These are phyloP conservation scores for Brachypterus glaber DNA, from an alignment of 2,888 invertebrate genomes.

Conservation along the genomic window DNA sequence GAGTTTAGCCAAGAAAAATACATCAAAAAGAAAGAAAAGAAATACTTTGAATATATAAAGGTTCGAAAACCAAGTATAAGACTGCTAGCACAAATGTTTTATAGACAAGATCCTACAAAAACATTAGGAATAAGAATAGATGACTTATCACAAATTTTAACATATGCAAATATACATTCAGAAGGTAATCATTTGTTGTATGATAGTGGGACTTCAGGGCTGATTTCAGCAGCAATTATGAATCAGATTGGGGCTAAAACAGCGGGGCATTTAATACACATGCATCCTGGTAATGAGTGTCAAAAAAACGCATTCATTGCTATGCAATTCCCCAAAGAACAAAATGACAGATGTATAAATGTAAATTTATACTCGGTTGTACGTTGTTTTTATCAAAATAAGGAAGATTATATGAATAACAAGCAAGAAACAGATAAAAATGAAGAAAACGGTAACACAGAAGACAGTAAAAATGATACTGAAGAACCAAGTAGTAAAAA, in stretches of 20 bases:
- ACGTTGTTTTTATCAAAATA: constrained; percentile 55
- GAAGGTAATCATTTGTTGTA: constrained; percentile 72
- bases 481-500: constrained; percentile 16
- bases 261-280: constrained; percentile 56
- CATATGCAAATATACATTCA: constrained; percentile 69
- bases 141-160: constrained; percentile 79
- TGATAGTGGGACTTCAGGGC: constrained; percentile 80
- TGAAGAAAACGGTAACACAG: too few relatives aligned
- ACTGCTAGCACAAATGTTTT: constrained; percentile 76
- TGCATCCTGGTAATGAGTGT: constrained; percentile 73
- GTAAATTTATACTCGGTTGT: constrained; percentile 70
- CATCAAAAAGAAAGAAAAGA: constrained; percentile 87
- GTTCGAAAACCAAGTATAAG: constrained; percentile 73
- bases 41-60: constrained; percentile 78
- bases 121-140: constrained; percentile 74
- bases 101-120: constrained; percentile 65
- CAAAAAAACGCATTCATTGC: constrained; percentile 70
- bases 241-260: constrained; percentile 63
- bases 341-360: constrained; percentile 58
- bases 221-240: constrained; percentile 73
- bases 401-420: too few relatives aligned
- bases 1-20: constrained; percentile 92
- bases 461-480: constrained; percentile 10
- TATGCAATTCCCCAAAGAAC: constrained; percentile 68
- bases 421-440: too few relatives aligned